A percentile compares a stretch with the other conserved stretches of the same genome.
Evolutionary conservation across 2,888 invertebrate species (phyloP).

Genomic region (Serripes groenlandicus): DNA sequence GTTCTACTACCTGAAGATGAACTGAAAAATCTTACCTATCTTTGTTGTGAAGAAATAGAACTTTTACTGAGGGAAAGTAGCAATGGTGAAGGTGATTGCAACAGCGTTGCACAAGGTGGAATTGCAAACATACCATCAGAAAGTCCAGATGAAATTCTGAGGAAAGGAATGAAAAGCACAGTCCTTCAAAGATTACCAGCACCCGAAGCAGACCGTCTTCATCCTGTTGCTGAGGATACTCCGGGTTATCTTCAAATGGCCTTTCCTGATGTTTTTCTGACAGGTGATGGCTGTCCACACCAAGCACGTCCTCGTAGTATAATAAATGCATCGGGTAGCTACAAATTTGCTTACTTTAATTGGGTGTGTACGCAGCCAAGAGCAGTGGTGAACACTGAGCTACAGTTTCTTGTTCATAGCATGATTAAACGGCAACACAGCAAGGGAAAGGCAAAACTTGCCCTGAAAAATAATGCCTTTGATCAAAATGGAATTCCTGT

Average conservation of each 20-base stretch:
- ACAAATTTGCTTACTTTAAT: not conserved
- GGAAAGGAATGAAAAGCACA: not conserved
- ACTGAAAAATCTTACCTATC: not conserved
- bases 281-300: not conserved
- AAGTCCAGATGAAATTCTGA: not conserved
- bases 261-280: not conserved
- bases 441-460: not conserved
- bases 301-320: not conserved
- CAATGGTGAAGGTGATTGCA: not conserved
- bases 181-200: constrained; percentile 1
- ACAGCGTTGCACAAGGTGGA: not conserved
- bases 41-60: not conserved
- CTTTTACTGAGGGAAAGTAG: not conserved
- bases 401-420: constrained; percentile 2
- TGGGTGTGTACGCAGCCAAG: not conserved
- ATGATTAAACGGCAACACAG: not conserved
- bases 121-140: not conserved
- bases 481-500: not conserved
- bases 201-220: not conserved
- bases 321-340: not conserved
- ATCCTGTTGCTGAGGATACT: constrained; percentile 1
- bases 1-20: not conserved
- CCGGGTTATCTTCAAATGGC: not conserved
- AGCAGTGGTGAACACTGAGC: constrained; percentile 1
- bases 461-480: not conserved